phyloP scores from a whole-genome alignment of 2,888 invertebrate species.

The Ormyrus labotus region DNA sequence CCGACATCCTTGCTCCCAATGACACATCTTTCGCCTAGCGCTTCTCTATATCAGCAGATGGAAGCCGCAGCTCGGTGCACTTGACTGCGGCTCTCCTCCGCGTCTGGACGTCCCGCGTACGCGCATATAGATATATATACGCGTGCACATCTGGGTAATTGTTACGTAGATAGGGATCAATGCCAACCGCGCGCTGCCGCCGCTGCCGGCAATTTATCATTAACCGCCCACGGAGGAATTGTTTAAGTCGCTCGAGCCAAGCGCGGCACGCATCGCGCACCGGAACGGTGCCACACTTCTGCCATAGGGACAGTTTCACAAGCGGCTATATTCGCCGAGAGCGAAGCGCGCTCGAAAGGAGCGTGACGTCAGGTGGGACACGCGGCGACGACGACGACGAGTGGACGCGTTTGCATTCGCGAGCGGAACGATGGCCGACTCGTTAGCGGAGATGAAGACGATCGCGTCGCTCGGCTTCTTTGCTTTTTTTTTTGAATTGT shows the following conservation, averaged over 20 bases:
- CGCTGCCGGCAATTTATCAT: constrained; percentile 68
- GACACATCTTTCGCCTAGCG: too few species aligned
- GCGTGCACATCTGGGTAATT: constrained; percentile 64
- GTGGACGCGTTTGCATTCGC: too few species aligned
- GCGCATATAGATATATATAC: not conserved
- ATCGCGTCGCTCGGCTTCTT: too few species aligned
- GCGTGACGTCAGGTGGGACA: constrained; percentile 21
- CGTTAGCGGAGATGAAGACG: too few species aligned
- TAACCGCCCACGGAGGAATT: constrained; percentile 71
- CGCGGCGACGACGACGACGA: constrained; percentile 13
- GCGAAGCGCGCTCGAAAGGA: not conserved
- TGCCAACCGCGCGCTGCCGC: constrained; percentile 66
- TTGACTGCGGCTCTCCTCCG: constrained; percentile 31
- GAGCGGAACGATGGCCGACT: too few species aligned
- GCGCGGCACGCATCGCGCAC: constrained; percentile 42
- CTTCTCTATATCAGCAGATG: not conserved
- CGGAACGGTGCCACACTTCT: too few species aligned
- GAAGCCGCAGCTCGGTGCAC: constrained; percentile 34
- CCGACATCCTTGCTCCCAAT: too few species aligned
- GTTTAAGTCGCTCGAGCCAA: constrained; percentile 58
- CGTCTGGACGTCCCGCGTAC: not conserved
- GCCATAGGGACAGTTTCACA: too few species aligned
- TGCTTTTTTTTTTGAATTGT: too few species aligned
- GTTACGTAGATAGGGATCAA: constrained; percentile 74
- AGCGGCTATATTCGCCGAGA: too few species aligned